Base-by-base conservation (phyloP, 1,140 invertebrate species). In the Apis cerana region DNA sequence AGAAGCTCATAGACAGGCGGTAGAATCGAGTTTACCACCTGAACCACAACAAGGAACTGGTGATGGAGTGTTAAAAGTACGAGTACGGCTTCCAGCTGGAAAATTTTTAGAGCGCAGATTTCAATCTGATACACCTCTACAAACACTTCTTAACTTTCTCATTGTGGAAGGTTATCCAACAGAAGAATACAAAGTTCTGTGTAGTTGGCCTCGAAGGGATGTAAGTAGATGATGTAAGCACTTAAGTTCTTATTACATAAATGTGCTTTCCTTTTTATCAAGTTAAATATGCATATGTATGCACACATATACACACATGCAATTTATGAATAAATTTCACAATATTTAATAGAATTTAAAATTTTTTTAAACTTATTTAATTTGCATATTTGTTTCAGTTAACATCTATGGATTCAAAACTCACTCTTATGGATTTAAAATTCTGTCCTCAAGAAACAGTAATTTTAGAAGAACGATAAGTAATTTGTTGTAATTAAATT, bases 371-470 rank as follows among this genome's bases (percentile, higher is more conserved):
- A 80, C 43, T 27, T n/a, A 59, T 59, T 78, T 17, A 50, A 43
- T 12, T 67, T 54, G 23, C 59, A 12, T 68, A 27, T 61, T n/a
- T 75, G 80, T 96, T 96, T n/a, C 94, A 98, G 97, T 95, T 98
- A 90, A 98, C 98, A 82, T 95, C 95, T 61, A 95, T 98, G 91
- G 96, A 98, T 94, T 93, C 94, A 27, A 96, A 95, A 87, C 95
- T 96, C 93, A 97, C 97, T 75, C 94, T 99, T 80, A 95, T 96
- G 93, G 96, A 97, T 89, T 94, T 98, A 80, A 98, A 98, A 94
- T 95, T 99, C 78, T 98, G 95, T 95, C 97, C 97, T 77, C 98
- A 99, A 95, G 98, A 98, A 95, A 98, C 98, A 80, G 95, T 99
- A 83, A 98, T 98, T 94, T 94, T 99, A 86, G 98, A 99, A 94